phyloP scores from a whole-genome alignment of 2,797 vertebrate species.

The Pseudocheirus occidentalis region DNA sequence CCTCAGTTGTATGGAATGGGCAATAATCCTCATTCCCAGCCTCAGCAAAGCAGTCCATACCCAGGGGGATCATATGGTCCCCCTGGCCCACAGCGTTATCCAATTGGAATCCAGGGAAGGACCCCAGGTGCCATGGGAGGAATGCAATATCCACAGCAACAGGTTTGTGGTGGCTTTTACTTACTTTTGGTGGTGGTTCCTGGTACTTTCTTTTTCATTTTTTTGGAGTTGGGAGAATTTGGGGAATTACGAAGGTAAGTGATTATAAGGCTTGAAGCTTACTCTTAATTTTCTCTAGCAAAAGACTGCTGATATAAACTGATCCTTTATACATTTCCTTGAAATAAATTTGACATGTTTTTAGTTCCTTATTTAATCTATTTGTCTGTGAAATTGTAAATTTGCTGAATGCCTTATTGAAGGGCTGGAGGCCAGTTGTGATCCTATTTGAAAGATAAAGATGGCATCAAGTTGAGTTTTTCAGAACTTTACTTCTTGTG shows the following conservation, averaged over 20 bases:
- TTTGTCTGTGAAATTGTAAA: constrained; percentile 6
- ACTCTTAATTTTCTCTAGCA: background rate
- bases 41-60: constrained; percentile 90
- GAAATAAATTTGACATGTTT: background rate
- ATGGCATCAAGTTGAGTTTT: background rate
- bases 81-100: constrained; percentile 91
- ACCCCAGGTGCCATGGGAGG: constrained; percentile 90
- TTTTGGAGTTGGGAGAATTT: background rate
- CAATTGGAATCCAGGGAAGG: constrained; percentile 90
- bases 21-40: constrained; percentile 91
- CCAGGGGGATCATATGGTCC: constrained; percentile 90
- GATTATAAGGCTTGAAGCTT: constrained; percentile 1
- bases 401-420: constrained; percentile 11
- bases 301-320: background rate
- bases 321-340: background rate
- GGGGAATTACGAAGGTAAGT: background rate
- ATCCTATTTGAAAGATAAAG: background rate
- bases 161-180: constrained; percentile 86
- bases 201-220: background rate
- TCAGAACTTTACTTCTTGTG: background rate
- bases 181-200: background rate
- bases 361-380: background rate
- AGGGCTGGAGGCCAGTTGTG: background rate
- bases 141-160: constrained; percentile 95
- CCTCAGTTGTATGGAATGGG: constrained; percentile 92